These are phyloP conservation scores for Mastomys coucha DNA, from an alignment of 2,113 vertebrate species.

Conservation along the genomic window DNA sequence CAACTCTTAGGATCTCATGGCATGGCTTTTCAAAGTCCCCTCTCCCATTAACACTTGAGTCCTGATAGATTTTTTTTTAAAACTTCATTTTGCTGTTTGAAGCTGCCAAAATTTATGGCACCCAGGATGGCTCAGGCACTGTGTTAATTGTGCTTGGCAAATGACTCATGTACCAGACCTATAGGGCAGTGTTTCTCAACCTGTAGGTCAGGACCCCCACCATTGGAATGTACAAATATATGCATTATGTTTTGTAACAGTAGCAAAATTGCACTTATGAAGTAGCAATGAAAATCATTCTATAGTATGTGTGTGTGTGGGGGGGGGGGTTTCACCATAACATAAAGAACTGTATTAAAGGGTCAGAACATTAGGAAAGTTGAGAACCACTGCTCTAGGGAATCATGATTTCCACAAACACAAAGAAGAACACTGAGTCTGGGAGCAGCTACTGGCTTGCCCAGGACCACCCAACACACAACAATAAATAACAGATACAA, in stretches of 20 bases:
- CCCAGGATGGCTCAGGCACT: not conserved
- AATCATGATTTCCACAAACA: not conserved
- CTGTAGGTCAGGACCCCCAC: not conserved
- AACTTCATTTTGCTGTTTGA: slow-evolving; percentile 1
- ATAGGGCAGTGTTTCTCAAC: not conserved
- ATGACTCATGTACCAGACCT: not conserved
- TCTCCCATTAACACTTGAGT: slow-evolving; percentile 10
- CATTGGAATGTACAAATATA: not conserved
- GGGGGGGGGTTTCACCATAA: not conserved
- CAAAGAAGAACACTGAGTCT: slow-evolving; percentile 28
- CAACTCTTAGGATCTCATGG: not conserved
- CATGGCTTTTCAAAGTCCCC: slow-evolving; percentile 17
- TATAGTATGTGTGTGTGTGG: not conserved
- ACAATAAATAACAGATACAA: not conserved
- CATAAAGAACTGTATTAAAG: not conserved
- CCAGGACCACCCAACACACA: not conserved
- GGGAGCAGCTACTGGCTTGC: not conserved
- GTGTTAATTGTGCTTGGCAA: not conserved
- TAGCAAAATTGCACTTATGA: not conserved
- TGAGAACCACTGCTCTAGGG: not conserved
- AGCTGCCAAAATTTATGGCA: slow-evolving; percentile 42
- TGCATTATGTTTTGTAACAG: not conserved
- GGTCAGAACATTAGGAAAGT: not conserved
- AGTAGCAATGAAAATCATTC: not conserved
- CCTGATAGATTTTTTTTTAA: too few relatives aligned